These are phyloP conservation scores for Entomobrya proxima DNA, from an alignment of 2,888 invertebrate species.

Conservation along the genomic window DNA sequence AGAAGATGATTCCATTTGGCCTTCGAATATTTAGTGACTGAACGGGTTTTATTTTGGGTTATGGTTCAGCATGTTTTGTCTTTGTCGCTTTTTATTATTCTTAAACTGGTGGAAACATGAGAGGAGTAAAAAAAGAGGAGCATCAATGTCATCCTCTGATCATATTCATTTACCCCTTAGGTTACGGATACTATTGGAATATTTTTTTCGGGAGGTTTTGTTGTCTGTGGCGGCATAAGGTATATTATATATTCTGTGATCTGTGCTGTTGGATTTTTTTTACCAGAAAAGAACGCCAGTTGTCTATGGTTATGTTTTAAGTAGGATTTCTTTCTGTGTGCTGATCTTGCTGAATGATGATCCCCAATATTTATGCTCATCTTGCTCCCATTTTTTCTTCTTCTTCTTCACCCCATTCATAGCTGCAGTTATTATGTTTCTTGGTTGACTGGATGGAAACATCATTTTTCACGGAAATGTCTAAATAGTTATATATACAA, in stretches of 20 bases:
- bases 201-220: no score
- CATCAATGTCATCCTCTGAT: no score
- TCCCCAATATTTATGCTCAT: background rate
- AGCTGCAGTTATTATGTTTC: background rate
- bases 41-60: background rate
- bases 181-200: background rate
- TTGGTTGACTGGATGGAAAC: constrained; percentile 22
- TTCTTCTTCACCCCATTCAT: background rate
- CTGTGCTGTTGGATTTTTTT: background rate
- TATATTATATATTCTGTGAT: constrained; percentile 22
- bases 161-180: background rate
- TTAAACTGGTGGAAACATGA: constrained; percentile 37
- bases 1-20: constrained; percentile 27
- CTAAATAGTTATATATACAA: background rate
- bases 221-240: background rate
- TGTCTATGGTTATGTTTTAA: constrained; percentile 28
- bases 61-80: constrained; percentile 25
- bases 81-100: constrained; percentile 42
- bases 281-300: background rate
- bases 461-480: background rate
- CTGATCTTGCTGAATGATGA: background rate
- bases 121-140: constrained; percentile 25
- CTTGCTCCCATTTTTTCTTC: background rate
- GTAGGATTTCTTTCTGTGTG: no score
- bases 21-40: constrained; percentile 49